Conservation (phyloP, 2,797 vertebrate species). For the Hafferia zeledoni region DNA sequence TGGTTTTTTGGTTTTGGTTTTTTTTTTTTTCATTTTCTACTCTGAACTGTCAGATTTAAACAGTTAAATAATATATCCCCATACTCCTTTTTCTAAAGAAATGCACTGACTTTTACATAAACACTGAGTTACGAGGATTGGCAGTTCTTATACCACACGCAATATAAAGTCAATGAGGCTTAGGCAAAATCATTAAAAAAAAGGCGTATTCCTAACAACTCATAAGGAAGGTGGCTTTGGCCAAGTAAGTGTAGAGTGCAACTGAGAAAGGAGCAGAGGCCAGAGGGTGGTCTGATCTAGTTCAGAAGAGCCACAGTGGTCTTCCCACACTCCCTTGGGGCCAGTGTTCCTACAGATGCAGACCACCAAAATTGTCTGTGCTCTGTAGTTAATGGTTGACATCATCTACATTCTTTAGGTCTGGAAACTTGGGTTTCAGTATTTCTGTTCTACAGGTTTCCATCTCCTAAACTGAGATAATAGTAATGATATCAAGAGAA, state of each 20-base stretch:
- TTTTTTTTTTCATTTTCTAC: not conserved
- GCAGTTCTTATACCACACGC: not conserved
- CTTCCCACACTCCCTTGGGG: not conserved
- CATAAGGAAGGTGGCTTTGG: not conserved
- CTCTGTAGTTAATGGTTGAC: rapidly evolving
- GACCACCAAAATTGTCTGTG: not conserved
- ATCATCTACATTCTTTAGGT: not conserved
- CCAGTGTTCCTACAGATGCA: not conserved
- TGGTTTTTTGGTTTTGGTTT: not conserved
- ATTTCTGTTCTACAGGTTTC: not conserved
- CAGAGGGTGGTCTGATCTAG: not conserved
- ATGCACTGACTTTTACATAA: not conserved
- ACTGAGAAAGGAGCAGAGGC: not conserved
- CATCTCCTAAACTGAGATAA: not conserved
- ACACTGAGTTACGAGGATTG: not conserved
- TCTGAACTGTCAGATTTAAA: not conserved
- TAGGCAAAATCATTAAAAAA: not conserved
- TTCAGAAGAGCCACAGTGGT: not conserved
- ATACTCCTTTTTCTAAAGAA: not conserved
- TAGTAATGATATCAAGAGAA: not conserved
- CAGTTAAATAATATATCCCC: not conserved
- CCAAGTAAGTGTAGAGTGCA: not conserved
- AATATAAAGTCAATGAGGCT: not conserved
- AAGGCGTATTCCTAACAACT: not conserved
- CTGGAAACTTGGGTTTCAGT: not conserved